These are phyloP conservation scores for Pristiophorus japonicus DNA, from an alignment of 2,113 vertebrate genomes.

Conservation along the genomic window DNA sequence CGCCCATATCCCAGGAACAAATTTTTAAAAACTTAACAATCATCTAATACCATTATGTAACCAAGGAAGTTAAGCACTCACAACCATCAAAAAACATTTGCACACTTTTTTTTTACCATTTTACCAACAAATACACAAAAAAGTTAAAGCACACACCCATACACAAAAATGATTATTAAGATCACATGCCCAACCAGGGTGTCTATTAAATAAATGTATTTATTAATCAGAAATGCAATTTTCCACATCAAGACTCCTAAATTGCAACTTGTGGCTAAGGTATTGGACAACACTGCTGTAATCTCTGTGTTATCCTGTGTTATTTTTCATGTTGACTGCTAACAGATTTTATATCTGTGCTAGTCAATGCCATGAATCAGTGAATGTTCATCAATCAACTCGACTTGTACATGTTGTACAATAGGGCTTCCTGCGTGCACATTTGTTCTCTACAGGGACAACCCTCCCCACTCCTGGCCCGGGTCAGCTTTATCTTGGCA, in stretches of 20 bases:
- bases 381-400: not conserved
- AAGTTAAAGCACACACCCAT: not conserved
- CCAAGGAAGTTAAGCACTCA: not conserved
- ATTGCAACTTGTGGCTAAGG: not conserved
- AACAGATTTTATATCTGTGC: not conserved
- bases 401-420: not conserved
- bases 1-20: no score
- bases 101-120: not conserved
- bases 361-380: not conserved
- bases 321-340: no score
- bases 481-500: not conserved
- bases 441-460: not conserved
- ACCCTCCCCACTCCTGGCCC: not conserved
- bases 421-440: not conserved
- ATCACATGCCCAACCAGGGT: not conserved
- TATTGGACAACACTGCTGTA: not conserved
- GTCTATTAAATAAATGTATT: no score
- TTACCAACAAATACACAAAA: not conserved
- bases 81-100: not conserved
- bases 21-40: no score
- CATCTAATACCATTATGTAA: not conserved
- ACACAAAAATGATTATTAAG: not conserved
- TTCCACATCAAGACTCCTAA: not conserved
- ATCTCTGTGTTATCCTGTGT: not conserved
- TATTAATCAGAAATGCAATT: no score